These are phyloP conservation scores for Scaptomyza pallida DNA, from an alignment of 1,140 invertebrate genomes.

Conservation along the genomic window DNA sequence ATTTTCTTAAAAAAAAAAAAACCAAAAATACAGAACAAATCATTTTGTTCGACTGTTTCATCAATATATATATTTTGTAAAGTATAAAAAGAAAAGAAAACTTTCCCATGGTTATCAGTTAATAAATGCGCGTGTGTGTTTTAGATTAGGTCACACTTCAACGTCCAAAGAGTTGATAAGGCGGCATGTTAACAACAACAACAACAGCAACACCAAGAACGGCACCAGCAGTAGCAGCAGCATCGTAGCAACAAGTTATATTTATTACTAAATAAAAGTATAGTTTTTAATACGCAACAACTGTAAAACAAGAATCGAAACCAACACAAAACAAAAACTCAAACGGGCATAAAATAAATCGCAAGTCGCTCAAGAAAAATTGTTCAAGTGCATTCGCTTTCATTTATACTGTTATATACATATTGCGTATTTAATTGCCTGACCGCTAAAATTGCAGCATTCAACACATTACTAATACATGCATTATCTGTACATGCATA, in stretches of 20 bases:
- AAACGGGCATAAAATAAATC: constrained; percentile 20
- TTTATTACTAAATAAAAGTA: constrained; percentile 46
- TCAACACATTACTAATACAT: not conserved
- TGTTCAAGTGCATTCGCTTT: constrained; percentile 2
- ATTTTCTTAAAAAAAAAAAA: constrained; percentile 5
- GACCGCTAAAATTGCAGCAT: constrained; percentile 30
- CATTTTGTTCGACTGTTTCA: constrained; percentile 18
- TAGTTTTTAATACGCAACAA: constrained; percentile 46
- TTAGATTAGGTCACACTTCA: constrained; percentile 17
- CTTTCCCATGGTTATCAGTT: constrained; percentile 34
- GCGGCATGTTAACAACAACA: constrained; percentile 1
- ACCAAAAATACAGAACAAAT: not conserved
- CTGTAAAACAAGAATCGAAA: constrained; percentile 10
- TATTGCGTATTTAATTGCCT: constrained; percentile 28
- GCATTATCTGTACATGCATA: not conserved
- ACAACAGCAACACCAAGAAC: not conserved
- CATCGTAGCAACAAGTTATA: constrained; percentile 32
- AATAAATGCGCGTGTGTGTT: not conserved
- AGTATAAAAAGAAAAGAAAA: not conserved
- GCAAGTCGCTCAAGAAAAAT: constrained; percentile 23
- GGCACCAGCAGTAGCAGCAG: constrained; percentile 2
- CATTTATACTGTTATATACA: not conserved
- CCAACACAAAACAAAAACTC: constrained; percentile 30
- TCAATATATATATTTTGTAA: constrained; percentile 33
- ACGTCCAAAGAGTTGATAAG: constrained; percentile 8